These are phyloP conservation scores for Cephus rjabovi DNA, from an alignment of 2,888 invertebrate genomes.

Conservation along the genomic window DNA sequence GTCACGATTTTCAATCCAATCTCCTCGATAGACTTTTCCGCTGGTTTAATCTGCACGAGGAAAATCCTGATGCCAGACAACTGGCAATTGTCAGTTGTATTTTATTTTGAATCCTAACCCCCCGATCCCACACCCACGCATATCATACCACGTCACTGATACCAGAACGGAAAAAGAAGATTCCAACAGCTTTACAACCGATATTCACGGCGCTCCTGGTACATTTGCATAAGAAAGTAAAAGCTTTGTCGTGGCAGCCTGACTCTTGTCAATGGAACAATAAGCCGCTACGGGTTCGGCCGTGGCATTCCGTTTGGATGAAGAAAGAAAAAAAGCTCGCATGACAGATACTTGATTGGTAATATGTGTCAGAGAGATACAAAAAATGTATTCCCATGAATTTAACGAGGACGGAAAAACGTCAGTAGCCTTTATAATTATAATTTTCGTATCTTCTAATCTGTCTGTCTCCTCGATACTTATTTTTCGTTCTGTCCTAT, in stretches of 20 bases:
- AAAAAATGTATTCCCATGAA: neutral
- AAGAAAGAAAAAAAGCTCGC: neutral
- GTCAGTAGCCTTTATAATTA: neutral
- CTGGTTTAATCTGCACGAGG: neutral
- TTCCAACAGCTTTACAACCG: neutral
- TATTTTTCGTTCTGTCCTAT: neutral
- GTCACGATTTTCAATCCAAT: neutral
- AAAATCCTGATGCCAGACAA: neutral
- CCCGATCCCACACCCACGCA: neutral
- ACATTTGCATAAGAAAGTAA: neutral
- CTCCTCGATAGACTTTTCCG: neutral
- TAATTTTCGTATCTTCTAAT: neutral
- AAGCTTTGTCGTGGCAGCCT: neutral
- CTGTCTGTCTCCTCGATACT: neutral
- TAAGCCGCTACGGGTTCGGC: neutral
- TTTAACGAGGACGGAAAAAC: neutral
- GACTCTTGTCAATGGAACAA: neutral
- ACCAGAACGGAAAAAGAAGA: neutral
- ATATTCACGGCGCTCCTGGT: neutral
- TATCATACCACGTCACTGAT: neutral
- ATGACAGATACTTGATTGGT: neutral
- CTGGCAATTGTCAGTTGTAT: neutral
- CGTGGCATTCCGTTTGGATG: neutral
- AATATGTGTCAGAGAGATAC: neutral
- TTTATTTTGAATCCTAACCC: neutral